Percentiles rank a stretch among this genome's conserved stretches.
Evolutionary conservation across 2,888 invertebrate species (phyloP).

Genomic region (Teleogryllus oceanicus): DNA sequence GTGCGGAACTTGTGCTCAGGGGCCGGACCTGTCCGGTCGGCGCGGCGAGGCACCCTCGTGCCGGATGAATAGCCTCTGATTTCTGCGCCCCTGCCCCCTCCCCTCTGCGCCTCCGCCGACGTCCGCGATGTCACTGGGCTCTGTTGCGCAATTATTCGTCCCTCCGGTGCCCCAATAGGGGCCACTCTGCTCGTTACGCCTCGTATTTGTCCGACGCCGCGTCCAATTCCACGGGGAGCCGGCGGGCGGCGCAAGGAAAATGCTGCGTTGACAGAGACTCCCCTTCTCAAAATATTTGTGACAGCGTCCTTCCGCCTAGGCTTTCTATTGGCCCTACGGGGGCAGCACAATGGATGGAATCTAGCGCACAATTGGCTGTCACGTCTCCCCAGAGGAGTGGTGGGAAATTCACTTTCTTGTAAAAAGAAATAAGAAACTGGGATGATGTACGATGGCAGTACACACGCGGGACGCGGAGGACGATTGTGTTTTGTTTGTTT

Average conservation of each 20-base stretch:
- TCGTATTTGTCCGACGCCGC: background rate
- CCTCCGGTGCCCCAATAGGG: background rate
- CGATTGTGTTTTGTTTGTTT: too few relatives aligned
- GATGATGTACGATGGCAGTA: too few relatives aligned
- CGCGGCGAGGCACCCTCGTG: background rate
- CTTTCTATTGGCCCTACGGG: too few relatives aligned
- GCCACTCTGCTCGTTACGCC: background rate
- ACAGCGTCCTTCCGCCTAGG: background rate
- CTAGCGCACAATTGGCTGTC: too few relatives aligned
- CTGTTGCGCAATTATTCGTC: background rate
- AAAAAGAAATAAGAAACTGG: too few relatives aligned
- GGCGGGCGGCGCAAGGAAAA: background rate
- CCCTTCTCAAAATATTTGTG: constrained; percentile 6
- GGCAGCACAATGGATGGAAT: too few relatives aligned
- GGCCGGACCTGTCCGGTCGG: background rate
- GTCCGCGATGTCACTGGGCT: background rate
- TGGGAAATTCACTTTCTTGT: too few relatives aligned
- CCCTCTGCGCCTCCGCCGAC: background rate
- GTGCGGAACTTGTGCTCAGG: too few relatives aligned
- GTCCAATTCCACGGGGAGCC: background rate
- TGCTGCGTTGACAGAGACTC: background rate
- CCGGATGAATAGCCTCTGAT: background rate
- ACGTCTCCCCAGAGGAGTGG: too few relatives aligned
- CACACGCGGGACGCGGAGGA: too few relatives aligned
- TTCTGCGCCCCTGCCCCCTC: background rate